phyloP scores from a whole-genome alignment of 2,797 vertebrate genomes.

The Betta splendens region DNA sequence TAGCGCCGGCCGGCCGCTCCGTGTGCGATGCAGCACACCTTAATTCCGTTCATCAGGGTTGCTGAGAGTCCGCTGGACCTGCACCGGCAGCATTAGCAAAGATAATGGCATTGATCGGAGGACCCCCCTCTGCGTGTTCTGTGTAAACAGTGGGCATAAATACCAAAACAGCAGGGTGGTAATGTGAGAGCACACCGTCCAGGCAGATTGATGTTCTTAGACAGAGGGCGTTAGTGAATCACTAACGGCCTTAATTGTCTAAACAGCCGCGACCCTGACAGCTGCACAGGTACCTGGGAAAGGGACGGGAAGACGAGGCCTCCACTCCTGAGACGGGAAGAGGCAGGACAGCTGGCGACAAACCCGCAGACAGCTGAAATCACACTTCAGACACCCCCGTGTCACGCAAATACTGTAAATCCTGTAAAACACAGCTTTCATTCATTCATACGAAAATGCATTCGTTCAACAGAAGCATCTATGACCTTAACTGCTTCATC shows the following conservation, averaged over 20 bases:
- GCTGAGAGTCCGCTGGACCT: slow-evolving; percentile 35
- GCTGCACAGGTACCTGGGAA: slow-evolving; percentile 75
- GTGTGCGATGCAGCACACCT: slow-evolving; percentile 40
- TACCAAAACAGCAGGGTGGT: slow-evolving; percentile 83
- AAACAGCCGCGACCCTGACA: slow-evolving; percentile 74
- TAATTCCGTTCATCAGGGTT: slow-evolving; percentile 55
- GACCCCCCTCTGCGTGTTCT: slow-evolving; percentile 77
- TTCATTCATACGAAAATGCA: too few relatives aligned
- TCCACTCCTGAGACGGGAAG: slow-evolving; percentile 25
- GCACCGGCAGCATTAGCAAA: slow-evolving; percentile 59
- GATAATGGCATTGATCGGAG: slow-evolving; percentile 81
- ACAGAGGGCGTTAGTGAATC: too few relatives aligned
- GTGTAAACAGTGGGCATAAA: slow-evolving; percentile 82
- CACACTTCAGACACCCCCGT: background rate
- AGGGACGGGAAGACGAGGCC: slow-evolving; percentile 48
- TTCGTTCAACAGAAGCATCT: too few relatives aligned
- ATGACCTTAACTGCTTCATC: background rate
- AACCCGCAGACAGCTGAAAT: slow-evolving; percentile 6
- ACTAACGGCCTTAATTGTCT: slow-evolving; percentile 72
- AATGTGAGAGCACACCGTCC: slow-evolving; percentile 72
- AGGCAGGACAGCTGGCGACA: slow-evolving; percentile 41
- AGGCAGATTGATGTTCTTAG: slow-evolving; percentile 76
- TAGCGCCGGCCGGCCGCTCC: slow-evolving; percentile 28
- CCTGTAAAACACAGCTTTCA: too few relatives aligned
- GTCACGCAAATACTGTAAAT: too few relatives aligned